A percentile compares a stretch with the other conserved stretches of the same genome.
These are phyloP conservation scores for Callithrix jacchus DNA, from an alignment of 2,113 vertebrate genomes.

Conservation along the genomic window DNA sequence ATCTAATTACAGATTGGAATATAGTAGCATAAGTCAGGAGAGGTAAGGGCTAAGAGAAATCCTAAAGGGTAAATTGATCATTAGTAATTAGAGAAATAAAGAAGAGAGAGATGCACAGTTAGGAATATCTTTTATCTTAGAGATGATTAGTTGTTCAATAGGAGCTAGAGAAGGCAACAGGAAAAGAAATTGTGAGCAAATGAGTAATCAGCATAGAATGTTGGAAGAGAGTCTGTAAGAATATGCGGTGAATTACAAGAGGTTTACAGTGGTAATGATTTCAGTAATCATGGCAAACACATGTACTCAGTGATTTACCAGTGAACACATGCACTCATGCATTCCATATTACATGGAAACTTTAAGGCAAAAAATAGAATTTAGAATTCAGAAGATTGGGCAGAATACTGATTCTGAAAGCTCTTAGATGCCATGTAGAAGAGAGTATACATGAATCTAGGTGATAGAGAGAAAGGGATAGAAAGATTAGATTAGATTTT, in stretches of 20 bases:
- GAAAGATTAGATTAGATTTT: not conserved
- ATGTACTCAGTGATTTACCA: not conserved
- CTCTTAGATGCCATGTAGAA: not conserved
- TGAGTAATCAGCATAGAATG: not conserved
- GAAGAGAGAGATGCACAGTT: not conserved
- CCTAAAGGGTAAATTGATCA: not conserved
- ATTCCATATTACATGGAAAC: not conserved
- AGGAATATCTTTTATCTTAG: not conserved
- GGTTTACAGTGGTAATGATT: not conserved
- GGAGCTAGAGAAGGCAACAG: not conserved
- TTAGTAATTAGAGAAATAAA: not conserved
- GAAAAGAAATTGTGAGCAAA: not conserved
- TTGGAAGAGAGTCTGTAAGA: not conserved
- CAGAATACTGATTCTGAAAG: not conserved
- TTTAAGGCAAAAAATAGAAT: not conserved
- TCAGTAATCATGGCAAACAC: not conserved
- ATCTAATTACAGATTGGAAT: not conserved
- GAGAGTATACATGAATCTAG: not conserved
- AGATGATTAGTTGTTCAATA: not conserved
- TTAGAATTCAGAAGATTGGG: not conserved
- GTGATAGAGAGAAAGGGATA: not conserved
- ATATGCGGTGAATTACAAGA: not conserved
- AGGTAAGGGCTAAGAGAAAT: not conserved
- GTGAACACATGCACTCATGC: too few species aligned
- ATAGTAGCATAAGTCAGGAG: not conserved